phyloP scores from a whole-genome alignment of 2,113 vertebrate species.

The Ramphastos sulfuratus region DNA sequence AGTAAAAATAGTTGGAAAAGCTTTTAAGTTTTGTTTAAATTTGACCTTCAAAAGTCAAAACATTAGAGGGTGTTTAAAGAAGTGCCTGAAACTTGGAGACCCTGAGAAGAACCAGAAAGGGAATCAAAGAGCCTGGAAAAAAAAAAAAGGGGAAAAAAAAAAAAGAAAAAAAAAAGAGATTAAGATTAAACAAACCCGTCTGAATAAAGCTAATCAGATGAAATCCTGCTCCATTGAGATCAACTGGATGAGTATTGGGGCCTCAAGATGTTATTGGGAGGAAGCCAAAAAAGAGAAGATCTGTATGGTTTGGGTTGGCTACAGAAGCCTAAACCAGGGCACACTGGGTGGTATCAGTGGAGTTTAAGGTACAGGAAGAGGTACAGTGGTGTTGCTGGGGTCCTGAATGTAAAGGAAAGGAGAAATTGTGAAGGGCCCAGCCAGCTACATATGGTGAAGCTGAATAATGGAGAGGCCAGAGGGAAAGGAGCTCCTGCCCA shows the following conservation, averaged over 20 bases:
- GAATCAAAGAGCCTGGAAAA: slow-evolving; percentile 17
- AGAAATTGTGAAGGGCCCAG: background rate
- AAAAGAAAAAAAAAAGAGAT: background rate
- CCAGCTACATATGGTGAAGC: background rate
- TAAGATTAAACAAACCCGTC: background rate
- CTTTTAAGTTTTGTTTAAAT: slow-evolving; percentile 72
- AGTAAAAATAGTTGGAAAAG: slow-evolving; percentile 56
- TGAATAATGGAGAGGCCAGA: slow-evolving; percentile 23
- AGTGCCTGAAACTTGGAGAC: slow-evolving; percentile 45
- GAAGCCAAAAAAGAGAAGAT: background rate
- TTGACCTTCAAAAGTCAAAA: slow-evolving; percentile 60
- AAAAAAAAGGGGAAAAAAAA: background rate
- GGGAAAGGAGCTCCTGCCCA: slow-evolving; percentile 8
- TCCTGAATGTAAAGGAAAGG: background rate
- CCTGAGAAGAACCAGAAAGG: slow-evolving; percentile 56
- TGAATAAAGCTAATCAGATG: slow-evolving; percentile 25
- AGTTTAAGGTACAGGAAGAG: background rate
- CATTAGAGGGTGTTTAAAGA: slow-evolving; percentile 63
- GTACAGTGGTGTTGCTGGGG: background rate
- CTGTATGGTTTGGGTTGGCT: background rate
- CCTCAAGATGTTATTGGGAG: background rate
- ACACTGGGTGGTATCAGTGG: background rate
- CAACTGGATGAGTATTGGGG: background rate
- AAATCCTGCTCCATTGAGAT: slow-evolving; percentile 4
- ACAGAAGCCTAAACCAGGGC: background rate